Evolutionary conservation across 2,797 vertebrate genomes (phyloP).

Genomic region (Lateolabrax maculatus): DNA sequence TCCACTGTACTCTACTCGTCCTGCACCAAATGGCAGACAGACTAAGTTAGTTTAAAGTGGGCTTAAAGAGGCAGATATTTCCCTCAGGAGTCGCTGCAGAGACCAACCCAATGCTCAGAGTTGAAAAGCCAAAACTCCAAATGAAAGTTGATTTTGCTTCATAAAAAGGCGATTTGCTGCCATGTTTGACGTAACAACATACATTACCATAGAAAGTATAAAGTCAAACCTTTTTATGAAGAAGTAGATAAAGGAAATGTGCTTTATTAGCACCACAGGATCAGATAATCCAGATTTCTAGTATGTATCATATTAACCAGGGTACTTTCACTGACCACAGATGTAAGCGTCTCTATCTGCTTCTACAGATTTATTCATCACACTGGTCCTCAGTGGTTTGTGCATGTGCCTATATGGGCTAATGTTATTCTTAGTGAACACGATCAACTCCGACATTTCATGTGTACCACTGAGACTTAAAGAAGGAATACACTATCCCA

Average conservation of each 20-base stretch:
- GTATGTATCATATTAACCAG: background rate
- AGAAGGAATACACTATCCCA: background rate
- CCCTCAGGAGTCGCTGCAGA: background rate
- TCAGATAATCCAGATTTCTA: background rate
- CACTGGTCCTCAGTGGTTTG: constrained; percentile 18
- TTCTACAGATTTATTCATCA: constrained; percentile 5
- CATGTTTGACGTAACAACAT: background rate
- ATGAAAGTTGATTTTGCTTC: too few species aligned
- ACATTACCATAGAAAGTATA: too few species aligned
- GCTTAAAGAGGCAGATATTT: background rate
- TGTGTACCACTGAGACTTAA: constrained; percentile 28
- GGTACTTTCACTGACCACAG: background rate
- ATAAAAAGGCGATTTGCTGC: background rate
- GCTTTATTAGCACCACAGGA: background rate
- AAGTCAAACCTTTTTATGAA: background rate
- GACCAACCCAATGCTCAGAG: background rate
- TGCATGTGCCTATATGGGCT: constrained; percentile 17
- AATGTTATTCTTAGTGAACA: constrained; percentile 37
- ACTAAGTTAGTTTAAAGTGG: background rate
- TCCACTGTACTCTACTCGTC: background rate
- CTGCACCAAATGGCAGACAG: background rate
- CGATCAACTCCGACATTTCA: constrained; percentile 19
- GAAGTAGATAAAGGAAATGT: background rate
- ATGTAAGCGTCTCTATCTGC: background rate
- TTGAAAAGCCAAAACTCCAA: too few species aligned